Percentiles rank a stretch among this genome's conserved stretches.
Conservation (phyloP, 2,113 vertebrate genomes). For the Oplegnathus fasciatus region DNA sequence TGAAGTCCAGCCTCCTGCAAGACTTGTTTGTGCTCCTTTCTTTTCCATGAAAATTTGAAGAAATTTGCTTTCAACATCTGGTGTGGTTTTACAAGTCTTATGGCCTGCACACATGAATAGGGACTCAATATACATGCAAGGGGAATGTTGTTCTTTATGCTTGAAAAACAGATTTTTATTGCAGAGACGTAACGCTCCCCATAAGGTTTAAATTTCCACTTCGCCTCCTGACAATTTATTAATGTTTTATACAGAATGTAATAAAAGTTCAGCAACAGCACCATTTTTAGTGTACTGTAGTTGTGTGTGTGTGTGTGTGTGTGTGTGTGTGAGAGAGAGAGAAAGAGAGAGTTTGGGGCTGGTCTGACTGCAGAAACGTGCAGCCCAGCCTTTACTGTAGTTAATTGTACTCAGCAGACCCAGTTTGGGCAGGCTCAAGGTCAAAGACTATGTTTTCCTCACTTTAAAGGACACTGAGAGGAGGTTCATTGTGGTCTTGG, state of each 20-base stretch:
- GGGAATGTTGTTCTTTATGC: not conserved
- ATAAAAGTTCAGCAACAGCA: slow-evolving; percentile 8
- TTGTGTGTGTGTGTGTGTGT: slow-evolving; percentile 16
- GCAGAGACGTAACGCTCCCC: not conserved
- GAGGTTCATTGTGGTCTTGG: not conserved
- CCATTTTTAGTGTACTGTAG: not conserved
- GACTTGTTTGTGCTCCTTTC: not conserved
- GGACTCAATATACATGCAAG: not conserved
- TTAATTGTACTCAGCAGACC: slow-evolving; percentile 51
- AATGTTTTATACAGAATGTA: not conserved
- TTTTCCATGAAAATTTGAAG: not conserved
- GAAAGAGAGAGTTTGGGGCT: not conserved
- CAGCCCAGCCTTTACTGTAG: slow-evolving; percentile 41
- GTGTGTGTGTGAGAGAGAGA: not conserved
- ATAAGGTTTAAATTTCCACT: not conserved
- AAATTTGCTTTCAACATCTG: slow-evolving; percentile 22
- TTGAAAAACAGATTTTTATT: not conserved
- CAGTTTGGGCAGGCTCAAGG: slow-evolving; percentile 58
- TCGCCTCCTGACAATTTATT: not conserved
- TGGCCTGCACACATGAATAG: not conserved
- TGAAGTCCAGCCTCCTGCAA: not conserved
- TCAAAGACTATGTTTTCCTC: slow-evolving; percentile 44
- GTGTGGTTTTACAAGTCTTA: slow-evolving; percentile 12
- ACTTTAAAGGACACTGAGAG: not conserved
- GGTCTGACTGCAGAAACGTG: slow-evolving; percentile 47